Evolutionary conservation across 2,888 invertebrate species (phyloP).

Genomic region (Galeruca laticollis): DNA sequence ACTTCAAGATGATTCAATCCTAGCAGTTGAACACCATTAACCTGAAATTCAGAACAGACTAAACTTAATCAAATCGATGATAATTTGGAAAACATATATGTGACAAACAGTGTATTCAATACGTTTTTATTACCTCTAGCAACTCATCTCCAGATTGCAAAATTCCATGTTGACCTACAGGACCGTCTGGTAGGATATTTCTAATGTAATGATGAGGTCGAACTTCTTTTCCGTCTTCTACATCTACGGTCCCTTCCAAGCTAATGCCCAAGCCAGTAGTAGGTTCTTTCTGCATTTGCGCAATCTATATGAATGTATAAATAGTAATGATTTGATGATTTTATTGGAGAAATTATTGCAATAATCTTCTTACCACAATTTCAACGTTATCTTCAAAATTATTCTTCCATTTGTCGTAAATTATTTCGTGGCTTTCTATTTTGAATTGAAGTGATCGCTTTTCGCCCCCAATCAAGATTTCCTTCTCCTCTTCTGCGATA

Average conservation of each 20-base stretch:
- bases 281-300: constrained; percentile 84
- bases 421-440: constrained; percentile 75
- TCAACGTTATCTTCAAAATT: constrained; percentile 79
- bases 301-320: constrained; percentile 72
- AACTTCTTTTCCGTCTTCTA: constrained; percentile 88
- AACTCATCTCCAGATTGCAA: constrained; percentile 90
- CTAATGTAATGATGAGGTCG: constrained; percentile 94
- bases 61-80: neutral
- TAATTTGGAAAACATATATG: neutral
- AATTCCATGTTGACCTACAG: constrained; percentile 82
- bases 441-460: constrained; percentile 60
- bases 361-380: constrained; percentile 75
- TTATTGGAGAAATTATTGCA: neutral
- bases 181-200: constrained; percentile 88
- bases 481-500: constrained; percentile 69
- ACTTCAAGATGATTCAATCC: constrained; percentile 94
- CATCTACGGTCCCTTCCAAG: constrained; percentile 92
- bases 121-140: constrained; percentile 71
- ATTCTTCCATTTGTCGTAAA: constrained; percentile 82
- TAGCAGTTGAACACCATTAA: constrained; percentile 85
- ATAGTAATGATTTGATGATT: neutral
- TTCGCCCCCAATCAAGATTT: constrained; percentile 76
- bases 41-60: constrained; percentile 69
- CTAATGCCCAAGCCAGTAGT: constrained; percentile 92
- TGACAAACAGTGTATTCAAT: neutral